Percentiles rank a stretch among this genome's conserved stretches.
phyloP scores from a whole-genome alignment of 2,888 invertebrate genomes.

The Drosophila meridiana region DNA sequence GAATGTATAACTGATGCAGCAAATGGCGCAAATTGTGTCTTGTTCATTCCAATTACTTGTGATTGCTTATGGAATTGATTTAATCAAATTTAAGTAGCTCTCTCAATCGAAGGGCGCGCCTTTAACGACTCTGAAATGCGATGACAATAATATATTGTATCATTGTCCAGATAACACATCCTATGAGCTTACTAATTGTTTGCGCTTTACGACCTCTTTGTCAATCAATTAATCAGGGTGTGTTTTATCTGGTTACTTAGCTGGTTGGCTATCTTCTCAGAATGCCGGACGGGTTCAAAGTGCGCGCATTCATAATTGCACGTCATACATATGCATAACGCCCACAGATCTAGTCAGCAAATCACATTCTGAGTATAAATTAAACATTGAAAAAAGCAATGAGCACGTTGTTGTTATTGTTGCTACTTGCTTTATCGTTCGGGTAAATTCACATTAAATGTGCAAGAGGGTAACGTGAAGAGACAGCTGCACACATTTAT shows the following conservation, averaged over 20 bases:
- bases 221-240: conserved; percentile 53
- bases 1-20: neutral
- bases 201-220: conserved; percentile 34
- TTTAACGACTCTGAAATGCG: conserved; percentile 15
- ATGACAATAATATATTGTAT: conserved; percentile 34
- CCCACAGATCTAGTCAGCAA: conserved; percentile 38
- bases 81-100: conserved; percentile 27
- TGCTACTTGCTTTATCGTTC: neutral
- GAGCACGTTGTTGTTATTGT: conserved; percentile 1
- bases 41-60: neutral
- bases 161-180: conserved; percentile 34
- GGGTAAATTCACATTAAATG: conserved; percentile 19
- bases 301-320: conserved; percentile 21
- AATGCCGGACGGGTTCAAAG: conserved; percentile 32
- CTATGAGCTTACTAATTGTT: conserved; percentile 40
- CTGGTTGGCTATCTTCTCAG: conserved; percentile 16
- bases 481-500: conserved; percentile 33
- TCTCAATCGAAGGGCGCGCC: conserved; percentile 39
- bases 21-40: neutral
- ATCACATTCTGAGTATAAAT: conserved; percentile 34
- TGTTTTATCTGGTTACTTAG: conserved; percentile 34
- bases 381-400: conserved; percentile 45
- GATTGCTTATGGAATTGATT: neutral
- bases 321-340: conserved; percentile 17
- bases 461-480: conserved; percentile 30